These are phyloP conservation scores for Drosophila merina DNA, from an alignment of 2,888 invertebrate species.

Conservation along the genomic window DNA sequence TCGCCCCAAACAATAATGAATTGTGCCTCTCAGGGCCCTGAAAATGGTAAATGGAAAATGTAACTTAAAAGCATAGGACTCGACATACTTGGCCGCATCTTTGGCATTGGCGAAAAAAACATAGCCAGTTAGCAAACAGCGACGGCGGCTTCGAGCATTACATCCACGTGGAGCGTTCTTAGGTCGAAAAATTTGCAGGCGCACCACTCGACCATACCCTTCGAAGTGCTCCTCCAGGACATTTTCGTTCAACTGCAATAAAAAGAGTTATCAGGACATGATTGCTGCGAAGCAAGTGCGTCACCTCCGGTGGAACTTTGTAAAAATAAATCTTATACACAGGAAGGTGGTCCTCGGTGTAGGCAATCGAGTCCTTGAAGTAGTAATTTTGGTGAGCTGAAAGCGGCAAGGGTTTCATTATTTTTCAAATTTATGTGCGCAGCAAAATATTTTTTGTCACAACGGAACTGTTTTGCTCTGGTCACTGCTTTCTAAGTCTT, in stretches of 20 bases:
- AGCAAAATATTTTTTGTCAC: not conserved
- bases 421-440: not conserved
- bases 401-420: not conserved
- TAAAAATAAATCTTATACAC: slow-evolving; percentile 46
- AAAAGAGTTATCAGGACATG: not conserved
- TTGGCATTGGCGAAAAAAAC: slow-evolving; percentile 39
- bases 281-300: not conserved
- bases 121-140: slow-evolving; percentile 21
- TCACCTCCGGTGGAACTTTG: slow-evolving; percentile 42
- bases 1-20: slow-evolving; percentile 29
- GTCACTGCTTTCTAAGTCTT: not conserved
- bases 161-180: not conserved
- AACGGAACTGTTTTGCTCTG: not conserved
- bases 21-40: slow-evolving; percentile 23
- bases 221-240: slow-evolving; percentile 26
- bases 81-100: slow-evolving; percentile 51
- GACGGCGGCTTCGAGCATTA: not conserved
- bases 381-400: slow-evolving; percentile 37
- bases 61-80: not conserved
- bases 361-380: slow-evolving; percentile 44
- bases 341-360: slow-evolving; percentile 59
- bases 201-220: slow-evolving; percentile 37
- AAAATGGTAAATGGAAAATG: not conserved
- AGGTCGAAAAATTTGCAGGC: slow-evolving; percentile 23
- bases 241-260: slow-evolving; percentile 31